phyloP scores from a whole-genome alignment of 2,888 invertebrate genomes.

The Spodoptera littoralis region DNA sequence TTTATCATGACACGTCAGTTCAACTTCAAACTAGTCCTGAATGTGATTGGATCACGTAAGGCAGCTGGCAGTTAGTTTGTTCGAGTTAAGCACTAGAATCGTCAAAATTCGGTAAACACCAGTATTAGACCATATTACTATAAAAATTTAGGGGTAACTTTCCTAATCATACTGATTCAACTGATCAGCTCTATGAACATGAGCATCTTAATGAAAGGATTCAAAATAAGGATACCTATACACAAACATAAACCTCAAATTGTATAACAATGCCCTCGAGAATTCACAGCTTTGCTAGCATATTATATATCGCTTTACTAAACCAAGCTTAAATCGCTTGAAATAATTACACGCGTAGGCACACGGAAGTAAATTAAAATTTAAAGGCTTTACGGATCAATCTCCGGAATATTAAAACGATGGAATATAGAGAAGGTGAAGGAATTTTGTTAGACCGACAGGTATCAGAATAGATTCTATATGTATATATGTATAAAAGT shows the following conservation, averaged over 20 bases:
- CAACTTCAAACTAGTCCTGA: too few species aligned
- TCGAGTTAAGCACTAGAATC: too few species aligned
- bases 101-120: too few species aligned
- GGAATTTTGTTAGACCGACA: conserved; percentile 45
- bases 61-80: too few species aligned
- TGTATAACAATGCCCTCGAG: conserved; percentile 16
- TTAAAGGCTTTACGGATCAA: conserved; percentile 65
- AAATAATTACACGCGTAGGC: conserved; percentile 53
- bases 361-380: conserved; percentile 60
- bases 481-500: too few species aligned
- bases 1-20: too few species aligned
- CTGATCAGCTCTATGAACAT: too few species aligned
- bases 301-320: conserved; percentile 29
- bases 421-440: conserved; percentile 47
- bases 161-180: too few species aligned
- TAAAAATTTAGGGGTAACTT: too few species aligned
- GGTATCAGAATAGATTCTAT: conserved; percentile 14
- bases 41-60: too few species aligned
- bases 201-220: too few species aligned
- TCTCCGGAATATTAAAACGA: conserved; percentile 69
- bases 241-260: conserved; percentile 4
- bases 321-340: conserved; percentile 46
- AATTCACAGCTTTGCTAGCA: conserved; percentile 25
- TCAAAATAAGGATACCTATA: not conserved
- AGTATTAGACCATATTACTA: too few species aligned